A percentile compares a stretch with the other conserved stretches of the same genome.
Evolutionary conservation across 2,888 invertebrate genomes (phyloP).

Genomic region (Endotricha flammealis): DNA sequence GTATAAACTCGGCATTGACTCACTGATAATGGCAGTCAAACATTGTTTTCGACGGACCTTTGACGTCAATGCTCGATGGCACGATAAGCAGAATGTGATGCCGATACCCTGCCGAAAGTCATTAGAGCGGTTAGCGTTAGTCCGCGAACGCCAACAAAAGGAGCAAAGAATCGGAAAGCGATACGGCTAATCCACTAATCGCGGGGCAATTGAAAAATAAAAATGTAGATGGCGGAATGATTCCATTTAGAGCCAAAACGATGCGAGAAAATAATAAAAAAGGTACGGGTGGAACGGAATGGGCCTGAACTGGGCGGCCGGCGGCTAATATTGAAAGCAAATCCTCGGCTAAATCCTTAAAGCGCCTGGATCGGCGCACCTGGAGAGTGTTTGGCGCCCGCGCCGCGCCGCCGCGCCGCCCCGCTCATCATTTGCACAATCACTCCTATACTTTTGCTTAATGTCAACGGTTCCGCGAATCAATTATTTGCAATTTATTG

Average conservation of each 20-base stretch:
- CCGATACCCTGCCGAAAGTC: conserved; percentile 25
- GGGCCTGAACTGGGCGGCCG: conserved; percentile 61
- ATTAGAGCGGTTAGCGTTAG: conserved; percentile 9
- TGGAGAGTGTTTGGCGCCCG: conserved; percentile 66
- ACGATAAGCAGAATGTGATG: conserved; percentile 40
- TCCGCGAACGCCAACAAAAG: conserved; percentile 48
- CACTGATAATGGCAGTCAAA: conserved; percentile 49
- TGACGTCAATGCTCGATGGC: conserved; percentile 30
- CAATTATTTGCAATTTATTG: conserved; percentile 53
- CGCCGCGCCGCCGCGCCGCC: conserved; percentile 34
- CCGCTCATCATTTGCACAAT: conserved; percentile 73
- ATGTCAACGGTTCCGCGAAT: conserved; percentile 60
- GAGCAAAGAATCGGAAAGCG: conserved; percentile 75
- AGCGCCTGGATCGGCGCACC: conserved; percentile 74
- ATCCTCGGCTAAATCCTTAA: conserved; percentile 78
- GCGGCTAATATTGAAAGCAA: conserved; percentile 79
- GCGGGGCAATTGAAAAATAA: conserved; percentile 79
- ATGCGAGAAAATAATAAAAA: conserved; percentile 79
- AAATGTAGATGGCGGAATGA: conserved; percentile 78
- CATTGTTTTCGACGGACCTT: conserved; percentile 31
- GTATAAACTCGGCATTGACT: conserved; percentile 56
- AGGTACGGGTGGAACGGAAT: conserved; percentile 63
- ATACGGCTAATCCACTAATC: conserved; percentile 78
- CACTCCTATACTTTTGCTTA: conserved; percentile 71
- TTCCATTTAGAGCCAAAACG: conserved; percentile 78